Conservation (phyloP, 2,113 vertebrate genomes). For the Pandion haliaetus region DNA sequence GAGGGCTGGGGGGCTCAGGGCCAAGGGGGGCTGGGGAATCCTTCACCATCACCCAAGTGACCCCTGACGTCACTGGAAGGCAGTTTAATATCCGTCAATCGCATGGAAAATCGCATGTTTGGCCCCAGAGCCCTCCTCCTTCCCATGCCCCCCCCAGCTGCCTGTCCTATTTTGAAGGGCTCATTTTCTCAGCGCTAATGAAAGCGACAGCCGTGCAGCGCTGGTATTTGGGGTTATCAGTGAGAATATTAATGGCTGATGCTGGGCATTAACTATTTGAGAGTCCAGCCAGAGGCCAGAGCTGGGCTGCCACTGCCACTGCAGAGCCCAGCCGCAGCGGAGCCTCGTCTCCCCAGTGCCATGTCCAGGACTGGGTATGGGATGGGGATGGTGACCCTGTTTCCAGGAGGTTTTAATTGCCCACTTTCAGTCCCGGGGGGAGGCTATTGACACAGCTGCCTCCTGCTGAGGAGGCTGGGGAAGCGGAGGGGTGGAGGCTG, state of each 20-base stretch:
- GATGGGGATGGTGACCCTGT: neutral
- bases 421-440: fast-evolving
- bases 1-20: neutral
- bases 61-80: conserved; percentile 16
- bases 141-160: neutral
- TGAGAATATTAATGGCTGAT: conserved; percentile 37
- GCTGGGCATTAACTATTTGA: conserved; percentile 9
- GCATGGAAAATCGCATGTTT: neutral
- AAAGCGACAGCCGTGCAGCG: conserved; percentile 58
- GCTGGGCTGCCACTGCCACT: fast-evolving
- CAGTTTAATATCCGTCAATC: neutral
- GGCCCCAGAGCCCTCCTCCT: conserved; percentile 21
- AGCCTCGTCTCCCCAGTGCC: neutral
- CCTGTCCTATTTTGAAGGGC: conserved; percentile 56
- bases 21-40: neutral
- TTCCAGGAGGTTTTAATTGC: neutral
- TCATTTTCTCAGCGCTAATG: conserved; percentile 56
- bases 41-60: neutral
- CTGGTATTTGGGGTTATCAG: conserved; percentile 37
- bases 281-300: neutral
- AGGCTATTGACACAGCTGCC: neutral
- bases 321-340: fast-evolving
- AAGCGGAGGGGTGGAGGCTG: neutral
- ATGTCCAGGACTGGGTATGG: fast-evolving
- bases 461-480: neutral